phyloP scores from a whole-genome alignment of 2,888 invertebrate species.

The Rugalucina vietnamica region DNA sequence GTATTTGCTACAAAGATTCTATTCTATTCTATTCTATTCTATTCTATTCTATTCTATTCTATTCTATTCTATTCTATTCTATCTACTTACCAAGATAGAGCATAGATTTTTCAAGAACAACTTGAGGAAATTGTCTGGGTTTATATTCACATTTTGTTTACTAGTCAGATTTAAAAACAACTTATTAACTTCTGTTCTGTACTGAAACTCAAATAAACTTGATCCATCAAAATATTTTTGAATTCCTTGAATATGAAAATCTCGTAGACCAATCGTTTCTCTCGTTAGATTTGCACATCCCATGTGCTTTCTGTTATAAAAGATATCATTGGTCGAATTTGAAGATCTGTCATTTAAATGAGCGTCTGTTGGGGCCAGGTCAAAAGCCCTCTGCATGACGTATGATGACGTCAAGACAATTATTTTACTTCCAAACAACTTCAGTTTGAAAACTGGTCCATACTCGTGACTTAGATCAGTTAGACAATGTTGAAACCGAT shows the following conservation, averaged over 20 bases:
- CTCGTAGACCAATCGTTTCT: slow-evolving; percentile 12
- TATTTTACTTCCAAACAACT: background rate
- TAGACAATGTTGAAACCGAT: background rate
- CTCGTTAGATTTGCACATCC: slow-evolving; percentile 28
- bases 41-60: no score
- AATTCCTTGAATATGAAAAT: slow-evolving; percentile 7
- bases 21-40: no score
- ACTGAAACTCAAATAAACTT: background rate
- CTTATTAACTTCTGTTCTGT: background rate
- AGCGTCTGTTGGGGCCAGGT: slow-evolving; percentile 3
- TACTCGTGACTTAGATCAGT: background rate
- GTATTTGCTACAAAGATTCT: no score
- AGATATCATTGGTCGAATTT: slow-evolving; percentile 27
- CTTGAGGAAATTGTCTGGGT: background rate
- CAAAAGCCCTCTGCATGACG: background rate
- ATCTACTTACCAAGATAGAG: background rate
- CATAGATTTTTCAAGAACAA: background rate
- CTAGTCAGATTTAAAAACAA: background rate
- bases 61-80: no score
- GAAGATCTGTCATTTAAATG: slow-evolving; percentile 35
- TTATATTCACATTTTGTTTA: background rate
- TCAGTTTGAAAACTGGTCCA: background rate
- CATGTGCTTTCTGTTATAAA: slow-evolving; percentile 24
- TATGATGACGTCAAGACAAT: background rate
- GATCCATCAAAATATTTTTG: slow-evolving; percentile 5